Conservation (phyloP, 2,797 vertebrate genomes). For the Linurgus olivaceus region DNA sequence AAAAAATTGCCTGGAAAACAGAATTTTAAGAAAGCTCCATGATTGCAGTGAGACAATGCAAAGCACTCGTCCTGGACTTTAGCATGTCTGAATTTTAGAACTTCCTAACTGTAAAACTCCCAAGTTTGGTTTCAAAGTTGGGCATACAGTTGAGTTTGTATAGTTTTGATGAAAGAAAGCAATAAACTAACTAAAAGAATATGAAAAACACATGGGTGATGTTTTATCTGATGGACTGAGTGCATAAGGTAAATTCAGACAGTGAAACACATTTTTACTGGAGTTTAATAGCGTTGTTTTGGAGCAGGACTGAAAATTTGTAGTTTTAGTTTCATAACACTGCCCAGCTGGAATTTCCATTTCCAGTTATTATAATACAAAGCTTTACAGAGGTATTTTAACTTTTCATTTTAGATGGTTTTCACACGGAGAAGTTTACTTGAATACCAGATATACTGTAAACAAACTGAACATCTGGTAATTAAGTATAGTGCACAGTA, state of each 20-base stretch:
- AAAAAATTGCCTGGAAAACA: not conserved
- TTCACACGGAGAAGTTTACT: conserved; percentile 64
- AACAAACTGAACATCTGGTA: conserved; percentile 63
- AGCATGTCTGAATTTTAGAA: not conserved
- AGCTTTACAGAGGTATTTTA: conserved; percentile 42
- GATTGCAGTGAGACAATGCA: not conserved
- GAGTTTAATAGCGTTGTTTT: not conserved
- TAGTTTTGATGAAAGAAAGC: not conserved
- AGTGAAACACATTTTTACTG: not conserved
- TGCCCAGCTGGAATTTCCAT: conserved; percentile 54
- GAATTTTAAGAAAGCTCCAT: not conserved
- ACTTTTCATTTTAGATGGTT: conserved; percentile 47
- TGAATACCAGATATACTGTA: conserved; percentile 43
- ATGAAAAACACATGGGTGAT: not conserved
- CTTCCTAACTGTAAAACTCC: not conserved
- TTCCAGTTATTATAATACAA: conserved; percentile 36
- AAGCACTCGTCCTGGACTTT: not conserved
- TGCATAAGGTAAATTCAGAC: conserved; percentile 2
- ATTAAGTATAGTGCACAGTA: conserved; percentile 58
- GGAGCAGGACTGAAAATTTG: not conserved
- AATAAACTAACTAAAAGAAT: not conserved
- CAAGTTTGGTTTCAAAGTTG: not conserved
- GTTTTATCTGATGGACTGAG: not conserved
- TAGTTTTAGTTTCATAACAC: conserved; percentile 32
- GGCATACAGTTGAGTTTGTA: not conserved